A percentile compares a stretch with the other conserved stretches of the same genome.
These are phyloP conservation scores for Ochotona princeps DNA, from an alignment of 2,113 vertebrate species.

Conservation along the genomic window DNA sequence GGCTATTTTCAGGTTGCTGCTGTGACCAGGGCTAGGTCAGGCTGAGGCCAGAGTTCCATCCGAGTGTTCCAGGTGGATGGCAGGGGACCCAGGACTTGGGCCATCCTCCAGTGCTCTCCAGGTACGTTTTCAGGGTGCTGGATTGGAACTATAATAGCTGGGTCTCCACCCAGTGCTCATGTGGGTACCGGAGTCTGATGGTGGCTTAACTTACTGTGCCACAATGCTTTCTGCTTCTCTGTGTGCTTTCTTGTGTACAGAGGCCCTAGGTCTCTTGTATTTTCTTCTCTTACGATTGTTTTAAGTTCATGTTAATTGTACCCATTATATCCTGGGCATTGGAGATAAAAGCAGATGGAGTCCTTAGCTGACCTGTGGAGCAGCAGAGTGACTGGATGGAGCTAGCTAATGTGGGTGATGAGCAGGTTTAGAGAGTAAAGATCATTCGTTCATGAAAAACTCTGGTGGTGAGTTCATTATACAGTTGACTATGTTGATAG, in stretches of 20 bases:
- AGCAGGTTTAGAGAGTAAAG: not conserved
- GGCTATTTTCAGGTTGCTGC: too few species aligned
- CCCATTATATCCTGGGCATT: not conserved
- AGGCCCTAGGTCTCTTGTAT: not conserved
- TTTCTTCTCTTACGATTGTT: slow-evolving; percentile 2
- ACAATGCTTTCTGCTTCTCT: too few species aligned
- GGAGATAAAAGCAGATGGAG: not conserved
- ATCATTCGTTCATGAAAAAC: not conserved
- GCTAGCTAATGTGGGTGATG: not conserved
- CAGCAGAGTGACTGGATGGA: not conserved
- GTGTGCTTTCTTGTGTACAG: not conserved
- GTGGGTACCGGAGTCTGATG: too few species aligned
- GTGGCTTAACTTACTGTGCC: too few species aligned
- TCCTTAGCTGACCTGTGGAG: not conserved
- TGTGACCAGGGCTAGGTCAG: too few species aligned
- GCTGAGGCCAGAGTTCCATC: too few species aligned
- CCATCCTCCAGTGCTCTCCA: too few species aligned
- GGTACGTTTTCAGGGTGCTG: too few species aligned
- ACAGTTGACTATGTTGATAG: not conserved
- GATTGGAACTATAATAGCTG: too few species aligned
- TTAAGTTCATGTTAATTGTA: not conserved
- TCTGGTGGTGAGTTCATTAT: not conserved
- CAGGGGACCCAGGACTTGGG: too few species aligned
- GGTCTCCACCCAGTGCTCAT: too few species aligned
- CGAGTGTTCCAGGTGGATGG: too few species aligned